Evolutionary conservation across 30 jellyfish, hydroid and myxozoan species (phyloP).

Genomic region (Phacellophora camtschatica): DNA sequence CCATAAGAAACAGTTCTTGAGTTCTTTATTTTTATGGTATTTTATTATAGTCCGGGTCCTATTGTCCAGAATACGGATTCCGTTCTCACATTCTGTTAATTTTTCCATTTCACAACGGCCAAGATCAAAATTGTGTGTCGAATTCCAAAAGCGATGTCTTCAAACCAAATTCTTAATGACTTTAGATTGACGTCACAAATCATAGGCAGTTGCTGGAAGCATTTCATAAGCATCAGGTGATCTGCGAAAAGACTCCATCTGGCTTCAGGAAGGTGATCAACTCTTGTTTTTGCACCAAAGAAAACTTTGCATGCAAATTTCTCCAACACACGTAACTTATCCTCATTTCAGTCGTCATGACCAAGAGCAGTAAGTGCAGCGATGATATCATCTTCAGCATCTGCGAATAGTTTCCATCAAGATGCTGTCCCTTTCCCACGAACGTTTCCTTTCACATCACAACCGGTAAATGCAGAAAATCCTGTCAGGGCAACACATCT

Average conservation of each 20-base stretch:
- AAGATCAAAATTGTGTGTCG: neutral
- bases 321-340: constrained; percentile 4
- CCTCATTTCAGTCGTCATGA: neutral
- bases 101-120: neutral
- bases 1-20: no score
- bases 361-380: constrained; percentile 5
- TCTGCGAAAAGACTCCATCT: neutral
- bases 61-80: neutral
- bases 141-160: neutral
- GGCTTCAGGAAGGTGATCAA: constrained; percentile 1
- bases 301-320: neutral
- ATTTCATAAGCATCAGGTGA: neutral
- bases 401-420: neutral
- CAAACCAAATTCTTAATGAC: neutral
- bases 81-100: neutral
- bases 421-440: constrained; percentile 15
- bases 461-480: neutral
- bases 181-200: neutral
- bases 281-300: no score
- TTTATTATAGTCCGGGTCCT: no score
- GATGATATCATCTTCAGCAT: neutral
- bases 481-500: neutral
- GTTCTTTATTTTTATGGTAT: no score
- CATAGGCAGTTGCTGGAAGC: neutral
- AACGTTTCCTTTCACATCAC: neutral